A percentile compares a stretch with the other conserved stretches of the same genome.
phyloP scores from a whole-genome alignment of 2,113 vertebrate genomes.

The Bos javanicus region DNA sequence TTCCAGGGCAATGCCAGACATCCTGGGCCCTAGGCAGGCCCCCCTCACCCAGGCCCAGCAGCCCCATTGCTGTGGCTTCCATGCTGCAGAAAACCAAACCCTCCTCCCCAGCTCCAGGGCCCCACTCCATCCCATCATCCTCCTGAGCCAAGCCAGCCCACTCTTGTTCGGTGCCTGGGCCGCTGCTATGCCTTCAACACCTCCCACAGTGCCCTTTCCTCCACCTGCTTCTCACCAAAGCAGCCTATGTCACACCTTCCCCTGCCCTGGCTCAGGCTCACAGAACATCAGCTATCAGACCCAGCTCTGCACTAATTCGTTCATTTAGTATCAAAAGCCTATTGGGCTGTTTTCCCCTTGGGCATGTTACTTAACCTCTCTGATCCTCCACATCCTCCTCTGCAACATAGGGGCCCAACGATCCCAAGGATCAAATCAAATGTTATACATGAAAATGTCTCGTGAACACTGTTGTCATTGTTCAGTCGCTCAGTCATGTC shows the following conservation, averaged over 20 bases:
- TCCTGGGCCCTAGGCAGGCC: not conserved
- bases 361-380: not conserved
- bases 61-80: not conserved
- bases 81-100: not conserved
- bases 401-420: not conserved
- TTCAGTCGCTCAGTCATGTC: not conserved
- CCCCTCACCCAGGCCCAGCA: not conserved
- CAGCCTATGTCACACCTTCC: not conserved
- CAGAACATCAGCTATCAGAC: not conserved
- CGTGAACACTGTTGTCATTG: not conserved
- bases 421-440: not conserved
- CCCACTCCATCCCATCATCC: not conserved
- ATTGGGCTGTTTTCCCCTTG: not conserved
- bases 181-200: not conserved
- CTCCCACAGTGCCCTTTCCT: not conserved
- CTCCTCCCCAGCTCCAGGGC: not conserved
- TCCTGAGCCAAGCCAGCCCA: not conserved
- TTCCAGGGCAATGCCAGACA: not conserved
- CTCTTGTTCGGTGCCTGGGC: not conserved
- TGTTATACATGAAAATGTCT: not conserved
- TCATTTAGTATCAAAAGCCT: not conserved
- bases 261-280: not conserved
- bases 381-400: not conserved
- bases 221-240: slow-evolving; percentile 19
- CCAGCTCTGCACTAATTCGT: not conserved